Conservation (phyloP, 2,113 vertebrate genomes). For the Tinamus guttatus region DNA sequence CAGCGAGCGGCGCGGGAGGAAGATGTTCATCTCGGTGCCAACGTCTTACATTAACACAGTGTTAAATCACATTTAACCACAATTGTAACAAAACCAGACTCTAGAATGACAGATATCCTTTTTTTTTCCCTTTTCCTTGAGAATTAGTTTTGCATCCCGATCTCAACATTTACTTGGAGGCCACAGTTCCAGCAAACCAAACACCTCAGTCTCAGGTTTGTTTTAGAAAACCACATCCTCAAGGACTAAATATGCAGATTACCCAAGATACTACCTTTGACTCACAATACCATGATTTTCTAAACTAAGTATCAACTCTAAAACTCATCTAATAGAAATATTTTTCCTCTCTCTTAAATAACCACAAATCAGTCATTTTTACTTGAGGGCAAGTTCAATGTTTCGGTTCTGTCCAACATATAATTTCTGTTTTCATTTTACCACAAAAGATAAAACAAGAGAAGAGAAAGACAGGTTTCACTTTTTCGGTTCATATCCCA, state of each 20-base stretch:
- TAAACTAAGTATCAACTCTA: not conserved
- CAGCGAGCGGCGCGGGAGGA: not conserved
- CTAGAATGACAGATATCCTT: not conserved
- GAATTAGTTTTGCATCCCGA: not conserved
- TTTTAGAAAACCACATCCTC: not conserved
- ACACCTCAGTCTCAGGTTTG: not conserved
- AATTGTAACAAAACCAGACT: not conserved
- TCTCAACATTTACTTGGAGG: not conserved
- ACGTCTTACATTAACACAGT: rapidly evolving
- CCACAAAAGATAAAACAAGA: not conserved
- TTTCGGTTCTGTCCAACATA: conserved; percentile 27
- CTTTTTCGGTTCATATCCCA: not conserved
- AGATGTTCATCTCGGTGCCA: rapidly evolving
- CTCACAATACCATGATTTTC: not conserved
- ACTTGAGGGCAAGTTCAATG: not conserved
- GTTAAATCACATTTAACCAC: not conserved
- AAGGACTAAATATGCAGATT: rapidly evolving
- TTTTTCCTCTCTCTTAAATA: conserved; percentile 12
- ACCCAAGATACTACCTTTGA: not conserved
- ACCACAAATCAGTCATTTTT: conserved; percentile 28
- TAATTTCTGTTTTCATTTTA: not conserved
- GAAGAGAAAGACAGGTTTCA: conserved; percentile 1
- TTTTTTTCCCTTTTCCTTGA: not conserved
- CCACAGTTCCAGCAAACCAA: not conserved
- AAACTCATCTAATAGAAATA: not conserved